Evolutionary conservation across 2,888 invertebrate genomes (phyloP).

Genomic region (Helobdella robusta): DNA sequence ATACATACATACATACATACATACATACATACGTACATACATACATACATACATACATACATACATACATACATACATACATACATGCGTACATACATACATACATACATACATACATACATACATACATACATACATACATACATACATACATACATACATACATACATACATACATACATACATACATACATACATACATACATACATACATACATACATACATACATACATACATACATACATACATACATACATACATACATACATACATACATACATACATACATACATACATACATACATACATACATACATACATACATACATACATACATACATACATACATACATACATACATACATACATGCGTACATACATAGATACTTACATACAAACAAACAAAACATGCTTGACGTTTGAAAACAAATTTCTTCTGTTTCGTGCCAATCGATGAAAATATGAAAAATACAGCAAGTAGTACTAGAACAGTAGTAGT

Average conservation of each 20-base stretch:
- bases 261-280: neutral
- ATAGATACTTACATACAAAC: neutral
- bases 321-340: neutral
- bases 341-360: neutral
- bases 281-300: neutral
- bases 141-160: slow-evolving; percentile 4
- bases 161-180: neutral
- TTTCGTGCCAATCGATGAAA: too few species aligned
- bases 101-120: neutral
- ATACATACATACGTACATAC: neutral
- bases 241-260: neutral
- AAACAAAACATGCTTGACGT: neutral
- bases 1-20: too few species aligned
- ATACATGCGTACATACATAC: too few species aligned
- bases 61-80: too few species aligned
- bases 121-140: neutral
- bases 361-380: slow-evolving; percentile 1
- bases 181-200: neutral
- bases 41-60: too few species aligned
- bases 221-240: neutral
- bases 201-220: neutral
- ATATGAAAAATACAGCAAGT: too few species aligned
- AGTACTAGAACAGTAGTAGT: too few species aligned
- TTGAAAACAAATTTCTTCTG: too few species aligned
- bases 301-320: neutral